Percentiles rank a stretch among this genome's conserved stretches.
phyloP scores from a whole-genome alignment of 2,888 invertebrate genomes.

The Hemicrepidius hirtus region DNA sequence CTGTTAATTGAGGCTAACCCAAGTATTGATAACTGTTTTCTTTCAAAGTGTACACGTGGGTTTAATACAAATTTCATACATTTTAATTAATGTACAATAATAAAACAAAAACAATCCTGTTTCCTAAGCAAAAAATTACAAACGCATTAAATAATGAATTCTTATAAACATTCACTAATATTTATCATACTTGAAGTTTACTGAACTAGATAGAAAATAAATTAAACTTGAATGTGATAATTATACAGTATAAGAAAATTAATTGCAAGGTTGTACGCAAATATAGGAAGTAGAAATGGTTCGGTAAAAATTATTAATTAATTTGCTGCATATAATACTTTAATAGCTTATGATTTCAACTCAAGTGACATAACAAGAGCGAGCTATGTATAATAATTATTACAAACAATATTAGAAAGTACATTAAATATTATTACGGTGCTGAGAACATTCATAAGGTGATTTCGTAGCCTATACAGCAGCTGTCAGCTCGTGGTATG shows the following conservation, averaged over 20 bases:
- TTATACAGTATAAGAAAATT: constrained; percentile 9
- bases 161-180: too few relatives aligned
- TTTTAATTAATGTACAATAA: too few relatives aligned
- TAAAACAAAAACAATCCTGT: too few relatives aligned
- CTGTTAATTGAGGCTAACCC: too few relatives aligned
- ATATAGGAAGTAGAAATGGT: constrained; percentile 7
- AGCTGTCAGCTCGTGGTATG: constrained; percentile 24
- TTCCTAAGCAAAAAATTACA: too few relatives aligned
- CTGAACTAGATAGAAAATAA: constrained; percentile 5
- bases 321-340: constrained; percentile 17
- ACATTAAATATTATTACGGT: constrained; percentile 8
- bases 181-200: too few relatives aligned
- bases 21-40: too few relatives aligned
- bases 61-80: too few relatives aligned
- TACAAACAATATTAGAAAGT: constrained; percentile 30
- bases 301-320: neutral
- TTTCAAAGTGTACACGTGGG: too few relatives aligned
- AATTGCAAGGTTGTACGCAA: constrained; percentile 25
- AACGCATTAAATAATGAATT: too few relatives aligned
- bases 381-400: constrained; percentile 7
- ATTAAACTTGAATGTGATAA: constrained; percentile 5
- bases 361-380: constrained; percentile 14
- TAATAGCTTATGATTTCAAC: neutral
- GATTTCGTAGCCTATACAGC: constrained; percentile 17
- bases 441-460: constrained; percentile 6